Percentiles rank a stretch among this genome's conserved stretches.
Conservation (phyloP, 2,113 vertebrate genomes). For the Pantherophis guttatus region DNA sequence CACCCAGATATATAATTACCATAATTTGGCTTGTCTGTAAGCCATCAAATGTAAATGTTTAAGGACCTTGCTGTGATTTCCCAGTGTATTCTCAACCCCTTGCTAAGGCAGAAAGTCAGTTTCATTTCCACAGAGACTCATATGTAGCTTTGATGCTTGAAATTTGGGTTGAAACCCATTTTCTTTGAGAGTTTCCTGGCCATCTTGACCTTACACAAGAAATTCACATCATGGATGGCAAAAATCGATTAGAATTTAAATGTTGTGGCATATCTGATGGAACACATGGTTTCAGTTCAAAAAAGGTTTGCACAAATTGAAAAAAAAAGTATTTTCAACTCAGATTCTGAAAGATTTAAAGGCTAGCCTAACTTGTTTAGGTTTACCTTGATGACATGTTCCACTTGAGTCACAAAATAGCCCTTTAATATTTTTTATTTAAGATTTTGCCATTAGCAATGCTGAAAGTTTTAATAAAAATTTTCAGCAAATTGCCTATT, state of each 20-base stretch:
- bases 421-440: background rate
- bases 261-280: background rate
- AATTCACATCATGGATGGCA: background rate
- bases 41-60: background rate
- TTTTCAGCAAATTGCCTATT: background rate
- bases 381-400: background rate
- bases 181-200: background rate
- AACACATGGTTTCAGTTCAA: background rate
- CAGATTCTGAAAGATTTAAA: background rate
- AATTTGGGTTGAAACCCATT: background rate
- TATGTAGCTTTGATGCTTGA: background rate
- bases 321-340: background rate
- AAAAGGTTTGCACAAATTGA: background rate
- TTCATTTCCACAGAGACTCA: background rate
- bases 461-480: background rate
- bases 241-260: background rate
- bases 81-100: background rate
- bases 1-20: background rate
- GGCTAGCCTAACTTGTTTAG: background rate
- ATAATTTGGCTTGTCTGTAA: background rate
- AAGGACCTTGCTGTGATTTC: background rate
- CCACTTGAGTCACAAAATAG: background rate
- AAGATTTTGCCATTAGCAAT: background rate
- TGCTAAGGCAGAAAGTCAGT: background rate
- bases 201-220: background rate